phyloP scores from a whole-genome alignment of 2,797 vertebrate species.

The Rallus crepitans region DNA sequence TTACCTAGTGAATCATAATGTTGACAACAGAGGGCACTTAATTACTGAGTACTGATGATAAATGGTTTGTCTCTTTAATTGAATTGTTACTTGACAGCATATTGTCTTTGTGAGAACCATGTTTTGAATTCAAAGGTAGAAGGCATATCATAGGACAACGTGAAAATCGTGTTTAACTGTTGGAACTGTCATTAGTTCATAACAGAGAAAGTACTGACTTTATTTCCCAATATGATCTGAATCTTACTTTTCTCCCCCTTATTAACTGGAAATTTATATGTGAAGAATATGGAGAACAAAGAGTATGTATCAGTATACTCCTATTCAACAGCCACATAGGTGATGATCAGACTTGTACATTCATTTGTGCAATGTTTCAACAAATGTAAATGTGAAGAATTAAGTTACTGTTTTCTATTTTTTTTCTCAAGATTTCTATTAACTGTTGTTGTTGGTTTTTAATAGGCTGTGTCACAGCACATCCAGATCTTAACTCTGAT shows the following conservation, averaged over 20 bases:
- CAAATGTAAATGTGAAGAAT: background rate
- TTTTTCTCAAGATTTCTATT: background rate
- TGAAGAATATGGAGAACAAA: background rate
- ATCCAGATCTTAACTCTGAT: background rate
- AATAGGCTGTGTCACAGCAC: background rate
- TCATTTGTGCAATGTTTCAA: background rate
- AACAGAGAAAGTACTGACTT: background rate
- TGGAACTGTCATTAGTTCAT: background rate
- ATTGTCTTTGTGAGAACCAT: conserved; percentile 29
- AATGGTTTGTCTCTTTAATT: conserved; percentile 66
- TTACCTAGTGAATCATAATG: conserved; percentile 65
- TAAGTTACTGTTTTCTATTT: background rate
- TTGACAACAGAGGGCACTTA: conserved; percentile 75
- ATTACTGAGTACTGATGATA: conserved; percentile 68
- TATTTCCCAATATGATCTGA: background rate
- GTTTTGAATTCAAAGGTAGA: conserved; percentile 13
- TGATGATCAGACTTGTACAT: background rate
- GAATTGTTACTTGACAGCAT: conserved; percentile 68
- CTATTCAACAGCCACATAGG: background rate
- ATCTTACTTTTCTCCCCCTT: background rate
- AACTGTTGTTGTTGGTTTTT: background rate
- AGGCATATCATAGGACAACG: background rate
- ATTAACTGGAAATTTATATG: background rate
- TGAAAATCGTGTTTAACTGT: conserved; percentile 10
- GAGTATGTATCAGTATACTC: background rate